These are phyloP conservation scores for Lamellibrachia columna DNA, from an alignment of 2,888 invertebrate genomes.

Conservation along the genomic window DNA sequence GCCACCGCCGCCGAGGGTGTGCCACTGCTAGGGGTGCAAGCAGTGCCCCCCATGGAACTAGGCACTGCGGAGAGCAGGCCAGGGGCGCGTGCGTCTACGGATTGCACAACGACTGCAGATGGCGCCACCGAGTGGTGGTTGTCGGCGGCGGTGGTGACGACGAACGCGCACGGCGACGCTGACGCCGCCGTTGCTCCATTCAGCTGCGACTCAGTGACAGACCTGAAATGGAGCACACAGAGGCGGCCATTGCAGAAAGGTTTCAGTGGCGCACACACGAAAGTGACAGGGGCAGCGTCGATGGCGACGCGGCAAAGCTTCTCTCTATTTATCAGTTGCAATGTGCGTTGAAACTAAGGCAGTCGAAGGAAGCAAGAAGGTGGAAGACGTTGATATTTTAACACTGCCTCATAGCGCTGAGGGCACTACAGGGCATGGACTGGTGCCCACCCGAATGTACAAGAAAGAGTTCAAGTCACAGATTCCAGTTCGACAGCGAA, in stretches of 20 bases:
- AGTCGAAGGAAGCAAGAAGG: neutral
- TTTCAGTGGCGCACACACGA: neutral
- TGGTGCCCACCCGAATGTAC: neutral
- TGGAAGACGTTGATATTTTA: neutral
- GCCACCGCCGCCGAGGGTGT: neutral
- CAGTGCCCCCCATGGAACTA: slow-evolving; percentile 7
- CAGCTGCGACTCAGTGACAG: neutral
- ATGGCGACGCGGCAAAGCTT: neutral
- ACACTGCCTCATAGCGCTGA: neutral
- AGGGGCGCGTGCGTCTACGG: slow-evolving; percentile 4
- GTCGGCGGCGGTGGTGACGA: neutral
- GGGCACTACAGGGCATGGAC: neutral
- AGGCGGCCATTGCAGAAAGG: slow-evolving; percentile 7
- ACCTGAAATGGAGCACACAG: slow-evolving; percentile 12
- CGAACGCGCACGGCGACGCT: neutral
- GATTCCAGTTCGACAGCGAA: neutral
- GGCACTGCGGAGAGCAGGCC: neutral
- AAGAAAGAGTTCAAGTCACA: neutral
- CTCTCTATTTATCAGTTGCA: neutral
- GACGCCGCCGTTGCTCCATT: neutral
- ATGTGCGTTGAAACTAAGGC: neutral
- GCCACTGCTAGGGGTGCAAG: neutral
- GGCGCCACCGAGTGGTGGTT: neutral
- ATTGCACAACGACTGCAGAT: neutral
- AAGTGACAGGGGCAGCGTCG: neutral